Evolutionary conservation across 2,888 invertebrate genomes (phyloP).

Genomic region (Adelognathus sp.): DNA sequence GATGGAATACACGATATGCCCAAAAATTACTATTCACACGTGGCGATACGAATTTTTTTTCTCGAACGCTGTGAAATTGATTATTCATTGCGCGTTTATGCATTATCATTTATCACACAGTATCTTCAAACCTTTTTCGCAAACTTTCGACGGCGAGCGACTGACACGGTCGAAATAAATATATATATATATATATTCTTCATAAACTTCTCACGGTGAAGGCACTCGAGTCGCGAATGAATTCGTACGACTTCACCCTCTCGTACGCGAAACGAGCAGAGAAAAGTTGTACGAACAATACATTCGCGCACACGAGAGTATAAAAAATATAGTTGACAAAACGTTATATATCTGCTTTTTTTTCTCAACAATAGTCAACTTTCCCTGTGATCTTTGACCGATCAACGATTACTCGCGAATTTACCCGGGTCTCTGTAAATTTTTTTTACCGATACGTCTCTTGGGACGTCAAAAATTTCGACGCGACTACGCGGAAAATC

Average conservation of each 20-base stretch:
- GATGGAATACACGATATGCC: not conserved
- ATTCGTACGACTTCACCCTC: slow-evolving; percentile 22
- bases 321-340: slow-evolving; percentile 71
- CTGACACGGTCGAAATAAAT: slow-evolving; percentile 41
- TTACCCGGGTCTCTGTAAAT: not conserved
- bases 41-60: slow-evolving; percentile 39
- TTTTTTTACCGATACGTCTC: not conserved
- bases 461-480: not conserved
- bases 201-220: slow-evolving; percentile 57
- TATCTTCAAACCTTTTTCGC: not conserved
- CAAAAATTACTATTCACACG: slow-evolving; percentile 9
- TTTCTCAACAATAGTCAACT: slow-evolving; percentile 33
- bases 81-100: not conserved
- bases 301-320: slow-evolving; percentile 67
- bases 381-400: not conserved
- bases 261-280: not conserved
- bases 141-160: not conserved
- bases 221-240: slow-evolving; percentile 65
- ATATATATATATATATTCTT: slow-evolving; percentile 40
- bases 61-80: slow-evolving; percentile 13
- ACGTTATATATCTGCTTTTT: slow-evolving; percentile 20
- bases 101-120: not conserved
- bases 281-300: slow-evolving; percentile 19
- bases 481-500: slow-evolving; percentile 31
- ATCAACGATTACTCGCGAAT: not conserved